Base-by-base conservation (phyloP, 2,797 vertebrate genomes). In the Cottoperca gobio region DNA sequence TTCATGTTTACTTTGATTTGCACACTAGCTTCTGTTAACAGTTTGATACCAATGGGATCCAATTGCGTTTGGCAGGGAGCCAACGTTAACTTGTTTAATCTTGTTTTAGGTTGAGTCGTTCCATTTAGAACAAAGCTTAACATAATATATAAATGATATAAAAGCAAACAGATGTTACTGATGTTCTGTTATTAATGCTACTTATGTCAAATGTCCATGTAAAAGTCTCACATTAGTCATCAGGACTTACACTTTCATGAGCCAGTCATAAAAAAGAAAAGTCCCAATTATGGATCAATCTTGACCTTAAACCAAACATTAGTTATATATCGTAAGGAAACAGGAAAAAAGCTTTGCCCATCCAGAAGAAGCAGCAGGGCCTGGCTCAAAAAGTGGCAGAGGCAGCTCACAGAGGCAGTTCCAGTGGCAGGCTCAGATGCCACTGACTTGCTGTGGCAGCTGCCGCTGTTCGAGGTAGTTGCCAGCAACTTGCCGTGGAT, bases 171-270 rank as follows among this genome's bases (percentile, higher is more conserved):
- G 4, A 62, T 54, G 40, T 26, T 12, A 11, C 54, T 13, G 19
- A 17, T 42, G 43, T 45, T 50, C 28, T 43, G 31, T 39, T 39
- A 72, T 43, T 26, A n/a, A n/a, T n/a, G n/a, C n/a, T n/a, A n/a
- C n/a, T n/a, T n/a, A n/a, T n/a, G n/a, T n/a, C n/a, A n/a, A n/a
- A n/a, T n/a, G n/a, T n/a, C n/a, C n/a, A n/a, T n/a, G n/a, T n/a
- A n/a, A n/a, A n/a, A n/a, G n/a, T n/a, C n/a, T 49, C 48, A 54
- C 52, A 57, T 19, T n/a, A n/a, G 13, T 54, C 64, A 33, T 43
- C 26, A 16, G 43, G 24, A 21, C 26, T 54, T 43, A 28, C 19
- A 31, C 50, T 11, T 54, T n/a, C n/a, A 6, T 39, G 23, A 63
- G 14, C 45, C 45, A 17, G 45, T 52, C 31, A 26, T 39, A 17